phyloP scores from a whole-genome alignment of 1,140 invertebrate species.

The Lysiphlebus fabarum region DNA sequence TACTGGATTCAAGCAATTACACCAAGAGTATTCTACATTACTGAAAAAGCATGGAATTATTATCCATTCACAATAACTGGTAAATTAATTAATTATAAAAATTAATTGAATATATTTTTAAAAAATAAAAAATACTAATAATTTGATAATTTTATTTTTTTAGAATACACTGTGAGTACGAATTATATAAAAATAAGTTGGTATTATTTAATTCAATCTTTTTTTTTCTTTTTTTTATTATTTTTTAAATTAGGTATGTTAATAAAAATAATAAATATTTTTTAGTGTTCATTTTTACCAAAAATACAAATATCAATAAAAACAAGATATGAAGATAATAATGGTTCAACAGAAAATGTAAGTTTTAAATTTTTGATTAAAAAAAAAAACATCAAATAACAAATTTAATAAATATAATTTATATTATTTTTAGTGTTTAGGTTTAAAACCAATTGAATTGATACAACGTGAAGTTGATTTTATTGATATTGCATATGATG shows the following conservation, averaged over 20 bases:
- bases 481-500: conserved; percentile 86
- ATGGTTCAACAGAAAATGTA: conserved; percentile 86
- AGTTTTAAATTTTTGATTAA: conserved; percentile 36
- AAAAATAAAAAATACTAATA: conserved; percentile 21
- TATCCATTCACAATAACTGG: conserved; percentile 90
- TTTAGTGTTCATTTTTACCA: conserved; percentile 89
- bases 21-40: conserved; percentile 88
- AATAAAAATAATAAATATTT: conserved; percentile 37
- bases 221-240: conserved; percentile 17
- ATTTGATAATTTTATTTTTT: conserved; percentile 37
- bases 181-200: conserved; percentile 3
- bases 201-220: conserved; percentile 17
- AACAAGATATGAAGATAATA: conserved; percentile 88
- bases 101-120: conserved; percentile 13
- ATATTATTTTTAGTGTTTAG: conserved; percentile 64
- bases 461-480: conserved; percentile 72
- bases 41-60: conserved; percentile 93
- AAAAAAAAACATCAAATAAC: neutral
- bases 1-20: conserved; percentile 85
- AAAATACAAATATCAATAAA: conserved; percentile 84
- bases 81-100: conserved; percentile 39
- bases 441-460: conserved; percentile 71
- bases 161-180: conserved; percentile 64
- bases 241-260: conserved; percentile 14
- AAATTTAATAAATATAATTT: conserved; percentile 7